Conservation (phyloP, 2,113 vertebrate species). For the Pedetes capensis region DNA sequence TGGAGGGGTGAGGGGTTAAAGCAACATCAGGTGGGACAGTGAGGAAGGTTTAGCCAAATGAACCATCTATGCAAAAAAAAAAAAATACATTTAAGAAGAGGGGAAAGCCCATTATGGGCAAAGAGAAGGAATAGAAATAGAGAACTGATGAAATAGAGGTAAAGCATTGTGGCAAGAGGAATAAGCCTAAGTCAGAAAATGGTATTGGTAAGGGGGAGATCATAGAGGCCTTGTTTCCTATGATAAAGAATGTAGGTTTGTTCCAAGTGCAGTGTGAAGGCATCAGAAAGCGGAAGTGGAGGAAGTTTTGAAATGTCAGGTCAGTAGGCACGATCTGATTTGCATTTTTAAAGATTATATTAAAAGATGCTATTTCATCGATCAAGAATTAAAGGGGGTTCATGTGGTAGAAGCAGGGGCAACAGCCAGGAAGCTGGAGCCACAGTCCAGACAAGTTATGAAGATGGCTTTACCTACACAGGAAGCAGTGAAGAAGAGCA, state of each 20-base stretch:
- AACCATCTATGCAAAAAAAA: neutral
- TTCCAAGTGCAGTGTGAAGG: neutral
- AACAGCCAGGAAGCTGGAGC: neutral
- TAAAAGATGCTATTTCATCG: neutral
- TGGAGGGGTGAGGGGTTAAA: neutral
- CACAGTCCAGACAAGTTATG: neutral
- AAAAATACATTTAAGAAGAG: neutral
- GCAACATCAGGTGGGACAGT: neutral
- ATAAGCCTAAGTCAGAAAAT: neutral
- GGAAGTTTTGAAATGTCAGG: neutral
- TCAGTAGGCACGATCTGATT: neutral
- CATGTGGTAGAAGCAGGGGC: neutral
- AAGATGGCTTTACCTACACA: neutral
- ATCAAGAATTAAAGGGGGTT: neutral
- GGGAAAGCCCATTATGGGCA: neutral
- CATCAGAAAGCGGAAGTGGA: neutral
- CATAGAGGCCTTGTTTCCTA: neutral
- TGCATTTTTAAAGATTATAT: neutral
- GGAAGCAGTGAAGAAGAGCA: neutral
- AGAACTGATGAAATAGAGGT: neutral
- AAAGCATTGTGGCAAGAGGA: neutral
- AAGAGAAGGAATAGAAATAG: neutral
- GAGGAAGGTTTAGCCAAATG: neutral
- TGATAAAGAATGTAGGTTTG: neutral
- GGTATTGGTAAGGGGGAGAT: neutral